These are phyloP conservation scores for Chouioia cunea DNA, from an alignment of 2,888 invertebrate species.

Conservation along the genomic window DNA sequence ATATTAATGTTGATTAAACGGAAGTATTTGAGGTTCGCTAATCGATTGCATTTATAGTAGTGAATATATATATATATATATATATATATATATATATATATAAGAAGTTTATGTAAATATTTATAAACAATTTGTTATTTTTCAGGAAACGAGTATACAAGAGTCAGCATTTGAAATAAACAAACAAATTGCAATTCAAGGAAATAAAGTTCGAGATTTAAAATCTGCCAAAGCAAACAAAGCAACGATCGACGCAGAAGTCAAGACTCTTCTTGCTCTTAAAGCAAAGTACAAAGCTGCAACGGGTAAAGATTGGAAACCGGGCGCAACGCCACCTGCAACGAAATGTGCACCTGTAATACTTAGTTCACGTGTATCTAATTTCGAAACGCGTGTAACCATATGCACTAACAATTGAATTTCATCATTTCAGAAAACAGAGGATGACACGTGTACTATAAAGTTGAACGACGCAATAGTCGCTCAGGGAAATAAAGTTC, in stretches of 20 bases:
- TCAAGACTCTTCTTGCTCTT: constrained; percentile 71
- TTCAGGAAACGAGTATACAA: constrained; percentile 40
- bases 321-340: constrained; percentile 42
- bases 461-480: constrained; percentile 68
- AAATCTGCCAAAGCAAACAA: constrained; percentile 58
- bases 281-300: constrained; percentile 67
- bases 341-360: constrained; percentile 11
- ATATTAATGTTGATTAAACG: too few species aligned
- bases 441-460: constrained; percentile 49
- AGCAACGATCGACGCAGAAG: constrained; percentile 71
- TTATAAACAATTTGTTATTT: background rate
- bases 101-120: too few species aligned
- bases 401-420: too few species aligned
- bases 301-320: constrained; percentile 69
- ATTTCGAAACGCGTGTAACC: too few species aligned
- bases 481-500: constrained; percentile 63
- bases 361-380: too few species aligned
- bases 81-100: too few species aligned
- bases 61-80: too few species aligned
- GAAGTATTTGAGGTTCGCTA: too few species aligned
- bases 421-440: background rate
- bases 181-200: constrained; percentile 69
- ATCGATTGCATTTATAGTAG: too few species aligned
- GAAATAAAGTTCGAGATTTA: constrained; percentile 58
- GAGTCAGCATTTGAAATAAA: constrained; percentile 18